These are phyloP conservation scores for Anguilla marmorata DNA, from an alignment of 2,797 vertebrate genomes.

Conservation along the genomic window DNA sequence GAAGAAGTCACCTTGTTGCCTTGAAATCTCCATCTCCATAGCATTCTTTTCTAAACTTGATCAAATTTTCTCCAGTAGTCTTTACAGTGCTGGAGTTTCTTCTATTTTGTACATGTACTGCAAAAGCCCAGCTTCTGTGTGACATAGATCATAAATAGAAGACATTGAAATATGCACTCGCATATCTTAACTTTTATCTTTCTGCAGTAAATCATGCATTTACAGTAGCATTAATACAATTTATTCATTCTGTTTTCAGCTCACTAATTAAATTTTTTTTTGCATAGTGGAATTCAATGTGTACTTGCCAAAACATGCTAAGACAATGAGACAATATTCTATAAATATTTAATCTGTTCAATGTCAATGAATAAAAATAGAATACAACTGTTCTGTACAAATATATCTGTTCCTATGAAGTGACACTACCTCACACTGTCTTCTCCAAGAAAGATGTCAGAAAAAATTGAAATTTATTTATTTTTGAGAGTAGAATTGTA, in stretches of 20 bases:
- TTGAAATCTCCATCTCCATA: conserved; percentile 24
- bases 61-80: conserved; percentile 43
- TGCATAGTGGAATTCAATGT: background rate
- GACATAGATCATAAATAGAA: background rate
- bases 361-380: too few relatives aligned
- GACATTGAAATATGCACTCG: background rate
- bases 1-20: conserved; percentile 34
- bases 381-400: too few relatives aligned
- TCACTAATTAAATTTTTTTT: background rate
- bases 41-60: conserved; percentile 28
- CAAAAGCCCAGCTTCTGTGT: conserved; percentile 8
- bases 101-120: conserved; percentile 38
- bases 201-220: background rate
- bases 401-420: too few relatives aligned
- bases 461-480: too few relatives aligned
- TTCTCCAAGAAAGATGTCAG: too few relatives aligned
- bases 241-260: background rate
- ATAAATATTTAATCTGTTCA: too few relatives aligned
- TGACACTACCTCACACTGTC: too few relatives aligned
- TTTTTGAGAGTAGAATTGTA: too few relatives aligned
- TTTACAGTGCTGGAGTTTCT: conserved; percentile 44
- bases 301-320: too few relatives aligned
- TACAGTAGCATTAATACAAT: background rate
- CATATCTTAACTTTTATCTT: background rate
- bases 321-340: too few relatives aligned